Percentiles rank a stretch among this genome's conserved stretches.
These are phyloP conservation scores for Protonibea diacanthus DNA, from an alignment of 2,797 vertebrate species.

Conservation along the genomic window DNA sequence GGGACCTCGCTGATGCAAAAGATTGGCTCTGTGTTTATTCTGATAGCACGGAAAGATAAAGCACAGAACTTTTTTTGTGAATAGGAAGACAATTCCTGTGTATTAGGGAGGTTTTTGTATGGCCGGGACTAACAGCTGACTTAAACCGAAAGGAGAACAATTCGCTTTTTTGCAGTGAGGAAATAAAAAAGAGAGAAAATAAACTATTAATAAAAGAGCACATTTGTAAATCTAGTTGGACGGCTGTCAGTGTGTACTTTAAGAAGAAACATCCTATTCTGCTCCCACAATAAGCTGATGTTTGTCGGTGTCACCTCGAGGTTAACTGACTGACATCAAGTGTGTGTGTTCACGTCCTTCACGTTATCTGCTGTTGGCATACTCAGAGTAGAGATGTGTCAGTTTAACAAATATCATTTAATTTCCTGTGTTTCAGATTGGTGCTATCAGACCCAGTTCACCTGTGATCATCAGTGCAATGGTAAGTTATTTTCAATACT, in stretches of 20 bases:
- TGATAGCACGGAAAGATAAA: conserved; percentile 73
- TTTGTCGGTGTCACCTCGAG: conserved; percentile 26
- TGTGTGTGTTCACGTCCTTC: conserved; percentile 1
- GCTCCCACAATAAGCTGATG: conserved; percentile 19
- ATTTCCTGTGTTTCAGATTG: conserved; percentile 75
- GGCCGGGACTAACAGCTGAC: conserved; percentile 63
- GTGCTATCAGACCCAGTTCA: conserved; percentile 85
- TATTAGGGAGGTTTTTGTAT: conserved; percentile 57
- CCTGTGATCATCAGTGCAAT: conserved; percentile 77
- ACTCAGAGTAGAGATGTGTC: background rate
- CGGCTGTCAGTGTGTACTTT: conserved; percentile 1
- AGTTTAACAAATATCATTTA: background rate
- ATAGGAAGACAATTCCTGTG: conserved; percentile 75
- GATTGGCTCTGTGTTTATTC: conserved; percentile 60
- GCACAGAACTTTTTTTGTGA: conserved; percentile 55
- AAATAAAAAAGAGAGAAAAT: conserved; percentile 15
- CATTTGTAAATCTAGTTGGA: conserved; percentile 41
- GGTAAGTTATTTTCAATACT: conserved; percentile 66
- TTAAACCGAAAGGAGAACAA: conserved; percentile 69
- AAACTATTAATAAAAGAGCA: conserved; percentile 40
- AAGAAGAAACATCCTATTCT: conserved; percentile 36
- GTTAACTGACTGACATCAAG: conserved; percentile 14
- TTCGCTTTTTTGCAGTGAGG: conserved; percentile 60
- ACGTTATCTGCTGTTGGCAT: background rate
- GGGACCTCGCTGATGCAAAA: conserved; percentile 52